Evolutionary conservation across 2,113 vertebrate species (phyloP).

Genomic region (Probosciger aterrimus): DNA sequence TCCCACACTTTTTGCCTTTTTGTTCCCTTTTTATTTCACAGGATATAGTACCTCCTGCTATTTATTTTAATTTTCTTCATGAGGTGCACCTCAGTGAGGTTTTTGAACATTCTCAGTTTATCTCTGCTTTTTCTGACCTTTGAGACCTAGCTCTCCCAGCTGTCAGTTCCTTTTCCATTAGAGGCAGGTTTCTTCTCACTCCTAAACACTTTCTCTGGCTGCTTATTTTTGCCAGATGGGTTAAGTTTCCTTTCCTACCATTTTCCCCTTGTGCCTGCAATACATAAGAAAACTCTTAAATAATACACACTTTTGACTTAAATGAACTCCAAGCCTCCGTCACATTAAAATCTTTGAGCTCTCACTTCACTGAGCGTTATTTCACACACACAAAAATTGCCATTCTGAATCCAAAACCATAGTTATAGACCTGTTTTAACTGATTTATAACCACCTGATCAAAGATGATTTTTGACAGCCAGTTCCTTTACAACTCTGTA

Average conservation of each 20-base stretch:
- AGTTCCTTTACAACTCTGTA: not conserved
- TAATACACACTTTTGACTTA: not conserved
- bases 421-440: not conserved
- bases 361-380: not conserved
- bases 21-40: not conserved
- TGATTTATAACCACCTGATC: not conserved
- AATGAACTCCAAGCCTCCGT: not conserved
- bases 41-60: not conserved
- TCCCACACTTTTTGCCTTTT: not conserved
- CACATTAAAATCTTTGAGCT: not conserved
- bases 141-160: not conserved
- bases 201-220: not conserved
- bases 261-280: not conserved
- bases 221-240: not conserved
- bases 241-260: not conserved
- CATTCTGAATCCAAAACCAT: not conserved
- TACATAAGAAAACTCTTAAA: conserved; percentile 11
- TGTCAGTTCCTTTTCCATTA: not conserved
- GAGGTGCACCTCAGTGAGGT: not conserved
- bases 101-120: not conserved
- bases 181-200: not conserved
- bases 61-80: not conserved
- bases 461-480: not conserved
- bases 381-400: not conserved
- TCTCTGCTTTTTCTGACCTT: conserved; percentile 10